Conservation (phyloP, 1,140 invertebrate species). For the Trachymyrmex cornetzi region DNA sequence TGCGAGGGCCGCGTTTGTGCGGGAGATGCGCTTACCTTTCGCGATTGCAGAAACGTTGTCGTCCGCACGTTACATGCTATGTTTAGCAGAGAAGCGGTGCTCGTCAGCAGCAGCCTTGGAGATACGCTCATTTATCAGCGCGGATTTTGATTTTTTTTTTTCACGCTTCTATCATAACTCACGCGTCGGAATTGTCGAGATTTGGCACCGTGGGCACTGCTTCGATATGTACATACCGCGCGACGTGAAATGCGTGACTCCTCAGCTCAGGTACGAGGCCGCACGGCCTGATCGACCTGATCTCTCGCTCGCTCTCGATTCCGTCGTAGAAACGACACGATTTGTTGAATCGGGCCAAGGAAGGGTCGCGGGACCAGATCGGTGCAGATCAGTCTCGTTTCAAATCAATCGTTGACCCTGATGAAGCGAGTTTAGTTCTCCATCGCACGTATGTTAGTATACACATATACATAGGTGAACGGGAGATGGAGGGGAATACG, state of each 20-base stretch:
- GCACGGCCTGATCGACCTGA: too few relatives aligned
- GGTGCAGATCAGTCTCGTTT: neutral
- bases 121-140: conserved; percentile 33
- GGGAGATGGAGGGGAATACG: too few relatives aligned
- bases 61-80: conserved; percentile 26
- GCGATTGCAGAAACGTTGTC: neutral
- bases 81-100: conserved; percentile 18
- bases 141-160: neutral
- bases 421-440: neutral
- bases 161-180: conserved; percentile 11
- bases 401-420: conserved; percentile 3
- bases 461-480: too few relatives aligned
- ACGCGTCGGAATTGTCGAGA: neutral
- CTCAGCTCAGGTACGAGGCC: too few relatives aligned
- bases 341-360: neutral
- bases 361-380: too few relatives aligned
- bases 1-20: neutral
- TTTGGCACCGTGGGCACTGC: neutral
- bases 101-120: conserved; percentile 12
- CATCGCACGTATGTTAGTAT: too few relatives aligned
- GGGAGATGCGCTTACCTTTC: conserved; percentile 15
- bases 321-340: neutral
- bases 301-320: too few relatives aligned
- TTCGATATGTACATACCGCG: neutral
- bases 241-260: neutral